Evolutionary conservation across 2,888 invertebrate genomes (phyloP).

Genomic region (Eutolmus rufibarbis): DNA sequence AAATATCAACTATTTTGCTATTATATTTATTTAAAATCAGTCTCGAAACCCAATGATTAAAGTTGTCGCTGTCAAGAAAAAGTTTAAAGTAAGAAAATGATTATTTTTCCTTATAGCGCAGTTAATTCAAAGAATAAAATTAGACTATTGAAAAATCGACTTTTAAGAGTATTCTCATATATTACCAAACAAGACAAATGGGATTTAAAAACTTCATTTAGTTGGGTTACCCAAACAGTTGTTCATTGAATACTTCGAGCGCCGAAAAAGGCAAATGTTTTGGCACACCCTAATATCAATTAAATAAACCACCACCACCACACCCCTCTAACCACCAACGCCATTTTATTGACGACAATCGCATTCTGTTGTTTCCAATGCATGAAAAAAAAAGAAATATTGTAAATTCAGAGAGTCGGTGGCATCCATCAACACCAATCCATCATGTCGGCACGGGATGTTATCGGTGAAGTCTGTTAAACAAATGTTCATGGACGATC

Average conservation of each 20-base stretch:
- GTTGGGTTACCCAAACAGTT: background rate
- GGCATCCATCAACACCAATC: conserved; percentile 45
- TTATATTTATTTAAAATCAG: too few relatives aligned
- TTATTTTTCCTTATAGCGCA: too few relatives aligned
- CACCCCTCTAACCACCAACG: background rate
- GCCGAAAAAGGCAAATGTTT: background rate
- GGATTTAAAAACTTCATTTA: background rate
- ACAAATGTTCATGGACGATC: conserved; percentile 36
- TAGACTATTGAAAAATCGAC: too few relatives aligned
- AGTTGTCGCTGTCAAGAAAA: too few relatives aligned
- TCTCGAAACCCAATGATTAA: too few relatives aligned
- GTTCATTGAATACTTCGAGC: background rate
- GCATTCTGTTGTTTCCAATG: background rate
- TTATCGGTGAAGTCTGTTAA: conserved; percentile 34
- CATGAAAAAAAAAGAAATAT: background rate
- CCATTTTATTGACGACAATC: background rate
- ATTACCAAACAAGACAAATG: background rate
- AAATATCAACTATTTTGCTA: too few relatives aligned
- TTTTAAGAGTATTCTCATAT: background rate
- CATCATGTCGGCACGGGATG: conserved; percentile 42
- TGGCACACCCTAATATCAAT: background rate
- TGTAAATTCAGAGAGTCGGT: background rate
- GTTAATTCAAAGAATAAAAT: too few relatives aligned
- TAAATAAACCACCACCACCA: background rate
- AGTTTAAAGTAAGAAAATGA: too few relatives aligned